Conservation (phyloP, 2,888 invertebrate genomes). For the Pristionchus exspectatus region DNA sequence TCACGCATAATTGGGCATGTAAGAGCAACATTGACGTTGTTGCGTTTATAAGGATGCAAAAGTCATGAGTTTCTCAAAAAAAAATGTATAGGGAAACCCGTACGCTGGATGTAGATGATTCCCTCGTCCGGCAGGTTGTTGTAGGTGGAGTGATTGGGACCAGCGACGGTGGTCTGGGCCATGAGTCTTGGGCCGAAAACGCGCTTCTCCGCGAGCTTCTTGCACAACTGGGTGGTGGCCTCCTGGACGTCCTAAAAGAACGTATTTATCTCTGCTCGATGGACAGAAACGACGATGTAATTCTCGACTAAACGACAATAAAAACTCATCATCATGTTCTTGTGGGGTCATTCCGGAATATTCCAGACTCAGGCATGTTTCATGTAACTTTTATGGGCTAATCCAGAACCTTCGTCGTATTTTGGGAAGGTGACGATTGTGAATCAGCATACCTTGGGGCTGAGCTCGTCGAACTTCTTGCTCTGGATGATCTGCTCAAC, state of each 20-base stretch:
- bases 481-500: slow-evolving; percentile 75
- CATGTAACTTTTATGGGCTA: not conserved
- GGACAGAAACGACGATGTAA: not conserved
- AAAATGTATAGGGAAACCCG: slow-evolving; percentile 11
- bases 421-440: too few species aligned
- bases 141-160: slow-evolving; percentile 78
- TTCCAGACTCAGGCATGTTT: too few species aligned
- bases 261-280: too few species aligned
- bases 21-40: not conserved
- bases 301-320: too few species aligned
- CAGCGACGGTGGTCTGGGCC: slow-evolving; percentile 78
- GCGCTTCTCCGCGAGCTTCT: slow-evolving; percentile 78
- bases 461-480: slow-evolving; percentile 75
- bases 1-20: not conserved
- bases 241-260: slow-evolving; percentile 68
- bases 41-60: not conserved
- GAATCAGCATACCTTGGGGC: slow-evolving; percentile 16
- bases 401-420: not conserved
- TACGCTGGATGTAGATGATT: slow-evolving; percentile 78
- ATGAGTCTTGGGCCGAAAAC: slow-evolving; percentile 78
- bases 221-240: slow-evolving; percentile 77
- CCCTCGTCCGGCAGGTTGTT: slow-evolving; percentile 77
- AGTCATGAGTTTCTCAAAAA: too few species aligned
- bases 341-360: too few species aligned
- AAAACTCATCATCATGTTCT: too few species aligned